Evolutionary conservation across 2,113 vertebrate genomes (phyloP).

Genomic region (Saimiri boliviensis): DNA sequence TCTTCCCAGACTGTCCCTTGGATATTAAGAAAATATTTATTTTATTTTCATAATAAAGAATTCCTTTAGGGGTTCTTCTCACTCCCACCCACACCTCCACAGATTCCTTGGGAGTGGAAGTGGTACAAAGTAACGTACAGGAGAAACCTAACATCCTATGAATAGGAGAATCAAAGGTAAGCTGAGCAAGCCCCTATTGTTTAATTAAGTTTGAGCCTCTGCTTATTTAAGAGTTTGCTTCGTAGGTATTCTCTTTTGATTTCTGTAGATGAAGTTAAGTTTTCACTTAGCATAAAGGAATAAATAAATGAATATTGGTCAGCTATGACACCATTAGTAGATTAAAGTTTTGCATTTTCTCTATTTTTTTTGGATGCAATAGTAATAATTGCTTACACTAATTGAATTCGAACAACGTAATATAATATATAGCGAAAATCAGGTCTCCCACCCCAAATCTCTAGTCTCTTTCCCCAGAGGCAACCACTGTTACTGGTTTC

Average conservation of each 20-base stretch:
- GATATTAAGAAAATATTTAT: not conserved
- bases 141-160: not conserved
- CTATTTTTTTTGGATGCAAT: not conserved
- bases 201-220: not conserved
- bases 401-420: not conserved
- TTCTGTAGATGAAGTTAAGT: not conserved
- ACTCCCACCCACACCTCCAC: not conserved
- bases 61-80: not conserved
- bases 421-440: not conserved
- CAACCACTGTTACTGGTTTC: not conserved
- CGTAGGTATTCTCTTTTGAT: not conserved
- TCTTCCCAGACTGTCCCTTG: not conserved
- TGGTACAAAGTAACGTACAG: not conserved
- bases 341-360: not conserved
- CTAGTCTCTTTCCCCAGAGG: not conserved
- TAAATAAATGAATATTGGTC: not conserved
- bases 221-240: not conserved
- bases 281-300: not conserved
- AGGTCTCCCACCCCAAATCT: not conserved
- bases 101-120: not conserved
- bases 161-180: not conserved
- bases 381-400: not conserved
- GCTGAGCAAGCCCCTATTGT: not conserved
- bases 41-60: constrained; percentile 7
- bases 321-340: not conserved